These are phyloP conservation scores for Choreutis nemorana DNA, from an alignment of 2,888 invertebrate genomes.

Conservation along the genomic window DNA sequence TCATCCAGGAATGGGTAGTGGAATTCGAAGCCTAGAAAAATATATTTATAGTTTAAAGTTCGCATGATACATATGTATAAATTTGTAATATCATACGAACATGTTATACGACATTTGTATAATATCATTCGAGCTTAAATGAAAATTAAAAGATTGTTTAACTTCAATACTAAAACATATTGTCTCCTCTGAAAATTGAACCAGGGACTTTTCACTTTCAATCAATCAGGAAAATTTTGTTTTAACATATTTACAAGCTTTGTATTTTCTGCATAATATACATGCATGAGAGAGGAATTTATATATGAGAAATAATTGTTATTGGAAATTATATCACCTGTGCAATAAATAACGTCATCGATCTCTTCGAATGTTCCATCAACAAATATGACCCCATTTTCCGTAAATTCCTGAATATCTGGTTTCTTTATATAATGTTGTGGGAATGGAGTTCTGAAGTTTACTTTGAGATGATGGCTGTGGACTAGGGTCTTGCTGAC, in stretches of 20 bases:
- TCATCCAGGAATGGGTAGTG: constrained; percentile 75
- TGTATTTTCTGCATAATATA: not conserved
- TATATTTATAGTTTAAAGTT: too few species aligned
- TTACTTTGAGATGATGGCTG: constrained; percentile 54
- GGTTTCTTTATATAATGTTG: constrained; percentile 56
- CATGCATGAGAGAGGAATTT: not conserved
- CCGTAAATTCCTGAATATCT: constrained; percentile 54
- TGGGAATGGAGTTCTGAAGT: constrained; percentile 47
- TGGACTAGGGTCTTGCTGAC: constrained; percentile 49
- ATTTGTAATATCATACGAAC: too few species aligned
- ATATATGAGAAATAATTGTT: not conserved
- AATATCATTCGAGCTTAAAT: too few species aligned
- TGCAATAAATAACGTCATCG: constrained; percentile 77
- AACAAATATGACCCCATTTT: constrained; percentile 61
- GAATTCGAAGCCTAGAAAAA: constrained; percentile 71
- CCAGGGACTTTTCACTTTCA: not conserved
- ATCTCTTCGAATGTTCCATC: constrained; percentile 68
- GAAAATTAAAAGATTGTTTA: not conserved
- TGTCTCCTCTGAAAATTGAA: not conserved
- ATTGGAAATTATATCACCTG: constrained; percentile 59
- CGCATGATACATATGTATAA: too few species aligned
- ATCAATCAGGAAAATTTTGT: not conserved
- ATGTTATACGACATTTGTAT: too few species aligned
- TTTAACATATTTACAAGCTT: not conserved
- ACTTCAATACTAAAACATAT: not conserved